phyloP scores from a whole-genome alignment of 2,888 invertebrate species.

The Pandemis heparana region DNA sequence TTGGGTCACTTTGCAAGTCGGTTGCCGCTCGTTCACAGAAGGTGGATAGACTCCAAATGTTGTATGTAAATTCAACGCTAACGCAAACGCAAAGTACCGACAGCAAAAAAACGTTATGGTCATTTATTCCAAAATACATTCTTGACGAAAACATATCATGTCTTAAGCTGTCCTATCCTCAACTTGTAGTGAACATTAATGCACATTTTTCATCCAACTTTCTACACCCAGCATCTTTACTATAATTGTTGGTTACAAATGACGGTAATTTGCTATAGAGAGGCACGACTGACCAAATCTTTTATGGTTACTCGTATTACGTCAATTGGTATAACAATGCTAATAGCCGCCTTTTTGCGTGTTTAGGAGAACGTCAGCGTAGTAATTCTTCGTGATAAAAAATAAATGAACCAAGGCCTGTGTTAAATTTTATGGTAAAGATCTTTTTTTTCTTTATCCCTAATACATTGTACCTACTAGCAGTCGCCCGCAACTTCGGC shows the following conservation, averaged over 20 bases:
- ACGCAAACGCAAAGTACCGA: too few relatives aligned
- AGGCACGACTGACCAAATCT: constrained; percentile 20
- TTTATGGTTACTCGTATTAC: constrained; percentile 28
- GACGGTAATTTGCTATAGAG: constrained; percentile 17
- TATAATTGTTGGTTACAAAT: constrained; percentile 10
- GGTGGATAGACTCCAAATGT: too few relatives aligned
- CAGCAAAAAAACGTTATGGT: neutral
- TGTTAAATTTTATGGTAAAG: neutral
- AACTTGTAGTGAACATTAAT: neutral
- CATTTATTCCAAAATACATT: neutral
- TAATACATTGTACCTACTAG: neutral
- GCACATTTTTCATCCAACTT: constrained; percentile 9
- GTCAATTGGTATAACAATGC: constrained; percentile 24
- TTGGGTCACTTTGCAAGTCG: too few relatives aligned
- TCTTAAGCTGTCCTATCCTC: neutral
- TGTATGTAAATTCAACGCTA: too few relatives aligned
- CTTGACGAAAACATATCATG: neutral
- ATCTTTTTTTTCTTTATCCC: neutral
- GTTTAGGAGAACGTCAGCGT: constrained; percentile 13
- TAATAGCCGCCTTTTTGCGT: constrained; percentile 26
- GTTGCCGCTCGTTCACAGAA: too few relatives aligned
- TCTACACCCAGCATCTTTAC: constrained; percentile 18
- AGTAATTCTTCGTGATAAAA: constrained; percentile 18
- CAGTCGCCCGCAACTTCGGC: too few relatives aligned
- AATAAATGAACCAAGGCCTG: constrained; percentile 5